phyloP scores from a whole-genome alignment of 2,888 invertebrate species.

The Tetropium fuscum region DNA sequence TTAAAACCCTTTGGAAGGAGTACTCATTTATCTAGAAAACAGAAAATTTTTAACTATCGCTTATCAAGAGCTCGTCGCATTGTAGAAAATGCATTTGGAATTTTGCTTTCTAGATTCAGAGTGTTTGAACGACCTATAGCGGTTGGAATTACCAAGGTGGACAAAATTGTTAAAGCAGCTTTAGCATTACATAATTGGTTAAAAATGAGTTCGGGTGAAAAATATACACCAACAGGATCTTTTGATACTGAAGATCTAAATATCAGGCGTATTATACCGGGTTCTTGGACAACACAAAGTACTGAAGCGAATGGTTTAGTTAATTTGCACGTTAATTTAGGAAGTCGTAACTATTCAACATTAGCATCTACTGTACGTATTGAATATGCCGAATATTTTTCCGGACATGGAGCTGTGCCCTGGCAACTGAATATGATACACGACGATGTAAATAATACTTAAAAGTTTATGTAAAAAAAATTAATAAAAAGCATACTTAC shows the following conservation, averaged over 20 bases:
- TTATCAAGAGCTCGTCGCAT: constrained; percentile 22
- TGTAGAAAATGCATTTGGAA: constrained; percentile 9
- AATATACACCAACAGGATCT: constrained; percentile 34
- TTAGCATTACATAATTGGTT: constrained; percentile 39
- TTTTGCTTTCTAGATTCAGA: constrained; percentile 10
- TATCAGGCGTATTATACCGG: constrained; percentile 29
- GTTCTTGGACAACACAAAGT: constrained; percentile 40
- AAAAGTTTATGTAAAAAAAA: constrained; percentile 27
- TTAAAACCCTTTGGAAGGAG: constrained; percentile 34
- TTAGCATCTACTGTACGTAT: constrained; percentile 19
- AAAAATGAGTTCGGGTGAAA: constrained; percentile 9
- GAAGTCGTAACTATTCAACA: constrained; percentile 30
- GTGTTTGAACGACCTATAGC: constrained; percentile 30
- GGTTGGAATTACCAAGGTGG: constrained; percentile 29
- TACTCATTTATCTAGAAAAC: constrained; percentile 28
- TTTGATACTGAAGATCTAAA: constrained; percentile 37
- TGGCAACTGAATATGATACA: constrained; percentile 43
- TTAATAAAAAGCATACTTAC: constrained; percentile 37
- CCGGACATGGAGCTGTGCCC: constrained; percentile 36
- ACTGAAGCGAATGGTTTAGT: constrained; percentile 30
- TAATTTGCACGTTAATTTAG: constrained; percentile 30
- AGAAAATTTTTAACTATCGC: constrained; percentile 37
- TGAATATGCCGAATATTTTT: constrained; percentile 40
- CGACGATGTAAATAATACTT: constrained; percentile 25
- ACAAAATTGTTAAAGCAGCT: constrained; percentile 28